phyloP scores from a whole-genome alignment of 2,797 vertebrate species.

The Cyclura pinguis region DNA sequence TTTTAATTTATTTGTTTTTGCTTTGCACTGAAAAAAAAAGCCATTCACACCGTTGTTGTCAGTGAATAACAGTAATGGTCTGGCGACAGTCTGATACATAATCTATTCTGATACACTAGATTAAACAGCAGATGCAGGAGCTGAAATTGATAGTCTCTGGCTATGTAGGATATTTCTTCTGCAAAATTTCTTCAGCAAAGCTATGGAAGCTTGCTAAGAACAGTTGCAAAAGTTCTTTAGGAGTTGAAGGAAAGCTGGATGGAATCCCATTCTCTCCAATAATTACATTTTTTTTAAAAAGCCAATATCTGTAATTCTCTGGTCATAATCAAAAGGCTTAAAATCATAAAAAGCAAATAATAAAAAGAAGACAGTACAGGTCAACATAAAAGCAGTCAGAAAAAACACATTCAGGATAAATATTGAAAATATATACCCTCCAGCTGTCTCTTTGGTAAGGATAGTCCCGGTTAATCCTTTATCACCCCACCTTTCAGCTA shows the following conservation, averaged over 20 bases:
- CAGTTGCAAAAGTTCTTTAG: background rate
- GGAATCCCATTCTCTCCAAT: background rate
- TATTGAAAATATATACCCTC: background rate
- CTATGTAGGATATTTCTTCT: background rate
- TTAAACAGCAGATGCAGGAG: background rate
- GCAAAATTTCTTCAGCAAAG: background rate
- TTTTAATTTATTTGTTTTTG: background rate
- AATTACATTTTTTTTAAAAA: too few species aligned
- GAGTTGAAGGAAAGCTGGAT: background rate
- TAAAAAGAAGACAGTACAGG: background rate
- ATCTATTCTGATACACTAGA: background rate
- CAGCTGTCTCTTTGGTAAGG: too few species aligned
- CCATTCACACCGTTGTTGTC: background rate
- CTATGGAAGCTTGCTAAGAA: background rate
- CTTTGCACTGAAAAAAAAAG: background rate
- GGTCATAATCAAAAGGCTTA: background rate
- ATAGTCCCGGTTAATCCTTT: too few species aligned
- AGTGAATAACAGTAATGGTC: background rate
- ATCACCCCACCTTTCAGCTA: too few species aligned
- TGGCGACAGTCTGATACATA: background rate
- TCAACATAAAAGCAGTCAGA: background rate
- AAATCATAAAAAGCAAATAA: background rate
- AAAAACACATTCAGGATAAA: background rate
- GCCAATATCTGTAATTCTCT: background rate
- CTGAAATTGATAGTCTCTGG: background rate